Conservation (phyloP, 2,113 vertebrate species). For the Phyllostomus discolor region DNA sequence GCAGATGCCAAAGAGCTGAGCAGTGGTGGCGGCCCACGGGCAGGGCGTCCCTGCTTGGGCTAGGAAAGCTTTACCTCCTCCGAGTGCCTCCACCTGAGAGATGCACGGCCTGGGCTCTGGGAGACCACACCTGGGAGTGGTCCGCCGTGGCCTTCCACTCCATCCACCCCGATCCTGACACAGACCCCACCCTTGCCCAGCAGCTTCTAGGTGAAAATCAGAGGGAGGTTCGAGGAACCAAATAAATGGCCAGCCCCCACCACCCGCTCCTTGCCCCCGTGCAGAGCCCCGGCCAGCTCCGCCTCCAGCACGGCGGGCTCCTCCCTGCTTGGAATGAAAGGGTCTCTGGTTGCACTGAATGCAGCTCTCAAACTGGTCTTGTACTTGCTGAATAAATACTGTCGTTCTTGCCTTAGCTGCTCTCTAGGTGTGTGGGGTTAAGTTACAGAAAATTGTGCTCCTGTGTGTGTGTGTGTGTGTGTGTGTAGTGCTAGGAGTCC, state of each 20-base stretch:
- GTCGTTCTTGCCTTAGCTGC: slow-evolving; percentile 76
- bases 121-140: background rate
- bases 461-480: slow-evolving; percentile 48
- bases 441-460: slow-evolving; percentile 73
- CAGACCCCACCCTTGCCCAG: background rate
- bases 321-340: slow-evolving; percentile 18
- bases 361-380: slow-evolving; percentile 75
- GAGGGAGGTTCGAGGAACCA: slow-evolving; percentile 28
- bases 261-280: background rate
- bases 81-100: slow-evolving; percentile 27
- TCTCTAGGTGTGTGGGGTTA: slow-evolving; percentile 76
- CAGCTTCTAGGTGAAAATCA: slow-evolving; percentile 53
- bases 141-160: background rate
- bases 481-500: slow-evolving; percentile 71
- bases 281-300: slow-evolving; percentile 15
- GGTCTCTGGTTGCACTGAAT: slow-evolving; percentile 66
- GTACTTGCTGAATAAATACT: slow-evolving; percentile 77
- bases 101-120: background rate
- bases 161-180: background rate
- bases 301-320: background rate
- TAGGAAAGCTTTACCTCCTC: slow-evolving; percentile 59
- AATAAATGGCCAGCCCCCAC: background rate
- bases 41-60: slow-evolving; percentile 19
- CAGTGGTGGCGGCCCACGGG: background rate
- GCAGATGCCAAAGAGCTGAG: slow-evolving; percentile 68